Percentiles rank a stretch among this genome's conserved stretches.
These are phyloP conservation scores for Theretra japonica DNA, from an alignment of 2,888 invertebrate genomes.

Conservation along the genomic window DNA sequence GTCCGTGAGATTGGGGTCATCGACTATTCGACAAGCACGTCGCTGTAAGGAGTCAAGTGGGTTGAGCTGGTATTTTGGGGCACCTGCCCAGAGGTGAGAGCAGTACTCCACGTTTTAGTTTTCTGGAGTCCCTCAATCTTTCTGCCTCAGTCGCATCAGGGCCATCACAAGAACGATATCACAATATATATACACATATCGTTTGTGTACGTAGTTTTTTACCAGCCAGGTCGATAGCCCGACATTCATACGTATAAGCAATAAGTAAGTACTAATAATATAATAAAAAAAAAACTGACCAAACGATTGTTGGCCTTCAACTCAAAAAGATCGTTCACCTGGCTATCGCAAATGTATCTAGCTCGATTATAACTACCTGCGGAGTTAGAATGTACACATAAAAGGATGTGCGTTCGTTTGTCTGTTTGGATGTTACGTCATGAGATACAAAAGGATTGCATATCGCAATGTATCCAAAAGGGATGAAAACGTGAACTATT, in stretches of 20 bases:
- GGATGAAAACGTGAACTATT: too few relatives aligned
- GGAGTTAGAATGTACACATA: slow-evolving; percentile 37
- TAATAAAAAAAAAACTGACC: slow-evolving; percentile 72
- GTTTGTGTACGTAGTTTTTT: slow-evolving; percentile 51
- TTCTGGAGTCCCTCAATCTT: too few relatives aligned
- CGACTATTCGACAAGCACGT: too few relatives aligned
- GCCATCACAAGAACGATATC: slow-evolving; percentile 17
- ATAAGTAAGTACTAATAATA: slow-evolving; percentile 58
- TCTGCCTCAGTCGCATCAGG: too few relatives aligned
- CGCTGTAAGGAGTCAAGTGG: too few relatives aligned
- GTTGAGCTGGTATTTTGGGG: too few relatives aligned
- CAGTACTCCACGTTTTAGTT: too few relatives aligned
- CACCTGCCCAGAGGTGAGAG: too few relatives aligned
- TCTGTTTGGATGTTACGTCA: not conserved
- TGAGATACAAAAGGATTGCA: not conserved
- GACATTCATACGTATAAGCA: slow-evolving; percentile 58
- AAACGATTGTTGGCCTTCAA: slow-evolving; percentile 78
- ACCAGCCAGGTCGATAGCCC: slow-evolving; percentile 64
- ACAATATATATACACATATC: slow-evolving; percentile 32
- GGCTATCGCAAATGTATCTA: slow-evolving; percentile 62
- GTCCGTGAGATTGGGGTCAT: too few relatives aligned
- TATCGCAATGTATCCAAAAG: not conserved
- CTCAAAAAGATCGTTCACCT: slow-evolving; percentile 77
- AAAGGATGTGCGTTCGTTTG: slow-evolving; percentile 32
- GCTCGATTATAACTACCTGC: slow-evolving; percentile 54